These are phyloP conservation scores for Trachelipus rathkii DNA, from an alignment of 1,140 invertebrate genomes.

Conservation along the genomic window DNA sequence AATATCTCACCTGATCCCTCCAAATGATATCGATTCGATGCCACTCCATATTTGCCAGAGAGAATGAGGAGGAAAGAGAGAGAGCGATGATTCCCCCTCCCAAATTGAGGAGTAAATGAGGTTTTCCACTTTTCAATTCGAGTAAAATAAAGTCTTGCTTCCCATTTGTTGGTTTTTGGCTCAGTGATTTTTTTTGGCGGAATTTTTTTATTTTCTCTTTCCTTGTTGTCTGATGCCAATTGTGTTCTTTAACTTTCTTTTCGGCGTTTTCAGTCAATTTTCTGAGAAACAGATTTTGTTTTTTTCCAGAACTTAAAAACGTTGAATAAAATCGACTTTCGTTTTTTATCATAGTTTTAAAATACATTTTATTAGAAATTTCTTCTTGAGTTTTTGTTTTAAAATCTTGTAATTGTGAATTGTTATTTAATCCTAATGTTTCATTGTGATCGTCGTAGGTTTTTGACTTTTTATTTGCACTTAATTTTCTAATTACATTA, in stretches of 20 bases:
- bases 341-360: background rate
- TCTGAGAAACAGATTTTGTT: background rate
- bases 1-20: conserved; percentile 28
- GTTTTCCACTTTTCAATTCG: conserved; percentile 23
- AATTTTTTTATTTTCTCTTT: background rate
- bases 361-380: background rate
- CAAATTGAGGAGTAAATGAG: conserved; percentile 27
- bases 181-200: background rate
- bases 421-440: background rate
- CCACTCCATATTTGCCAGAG: conserved; percentile 28
- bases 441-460: background rate
- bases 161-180: background rate
- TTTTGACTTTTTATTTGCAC: background rate
- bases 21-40: conserved; percentile 34
- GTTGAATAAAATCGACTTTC: no score
- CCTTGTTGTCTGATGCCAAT: background rate
- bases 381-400: background rate
- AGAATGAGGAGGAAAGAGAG: conserved; percentile 24
- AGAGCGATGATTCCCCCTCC: conserved; percentile 24
- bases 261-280: background rate
- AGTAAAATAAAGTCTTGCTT: conserved; percentile 24
- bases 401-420: background rate
- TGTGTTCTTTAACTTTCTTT: background rate
- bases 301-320: no score
- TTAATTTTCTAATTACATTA: background rate